Percentiles rank a stretch among this genome's conserved stretches.
Conservation (phyloP, 2,888 invertebrate genomes). For the Brachynemurus nebulosus region DNA sequence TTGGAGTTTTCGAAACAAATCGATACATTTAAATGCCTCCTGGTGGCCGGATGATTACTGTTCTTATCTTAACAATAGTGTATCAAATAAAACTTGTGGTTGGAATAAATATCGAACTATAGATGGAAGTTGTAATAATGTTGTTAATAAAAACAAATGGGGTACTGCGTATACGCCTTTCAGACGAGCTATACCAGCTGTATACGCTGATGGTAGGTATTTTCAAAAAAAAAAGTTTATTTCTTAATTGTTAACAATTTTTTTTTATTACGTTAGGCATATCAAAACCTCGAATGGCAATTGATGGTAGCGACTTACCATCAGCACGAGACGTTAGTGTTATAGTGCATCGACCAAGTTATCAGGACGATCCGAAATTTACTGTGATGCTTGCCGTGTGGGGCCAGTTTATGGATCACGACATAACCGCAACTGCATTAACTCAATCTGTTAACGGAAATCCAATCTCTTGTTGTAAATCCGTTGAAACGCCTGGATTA, state of each 20-base stretch:
- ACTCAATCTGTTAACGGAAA: conserved; percentile 55
- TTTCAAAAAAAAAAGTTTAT: conserved; percentile 1
- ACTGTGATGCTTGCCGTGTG: conserved; percentile 77
- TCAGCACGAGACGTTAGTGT: conserved; percentile 63
- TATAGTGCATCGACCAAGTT: conserved; percentile 57
- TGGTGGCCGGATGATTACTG: conserved; percentile 22
- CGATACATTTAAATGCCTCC: conserved; percentile 25
- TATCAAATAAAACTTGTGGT: background rate
- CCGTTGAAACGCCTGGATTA: conserved; percentile 22
- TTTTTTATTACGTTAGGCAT: conserved; percentile 34
- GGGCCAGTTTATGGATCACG: conserved; percentile 82
- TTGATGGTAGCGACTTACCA: conserved; percentile 43
- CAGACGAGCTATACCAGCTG: conserved; percentile 54
- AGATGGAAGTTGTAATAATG: conserved; percentile 68
- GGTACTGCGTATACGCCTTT: conserved; percentile 65
- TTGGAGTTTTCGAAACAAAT: conserved; percentile 29
- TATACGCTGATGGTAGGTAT: conserved; percentile 58
- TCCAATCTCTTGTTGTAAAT: conserved; percentile 54
- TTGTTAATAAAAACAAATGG: conserved; percentile 44
- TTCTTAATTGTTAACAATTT: background rate
- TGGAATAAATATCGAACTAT: conserved; percentile 44
- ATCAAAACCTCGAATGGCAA: conserved; percentile 45
- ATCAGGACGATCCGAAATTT: conserved; percentile 58
- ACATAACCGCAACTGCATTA: conserved; percentile 71
- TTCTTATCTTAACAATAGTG: background rate